Percentiles rank a stretch among this genome's conserved stretches.
These are phyloP conservation scores for Laticauda colubrina DNA, from an alignment of 2,113 vertebrate genomes.

Conservation along the genomic window DNA sequence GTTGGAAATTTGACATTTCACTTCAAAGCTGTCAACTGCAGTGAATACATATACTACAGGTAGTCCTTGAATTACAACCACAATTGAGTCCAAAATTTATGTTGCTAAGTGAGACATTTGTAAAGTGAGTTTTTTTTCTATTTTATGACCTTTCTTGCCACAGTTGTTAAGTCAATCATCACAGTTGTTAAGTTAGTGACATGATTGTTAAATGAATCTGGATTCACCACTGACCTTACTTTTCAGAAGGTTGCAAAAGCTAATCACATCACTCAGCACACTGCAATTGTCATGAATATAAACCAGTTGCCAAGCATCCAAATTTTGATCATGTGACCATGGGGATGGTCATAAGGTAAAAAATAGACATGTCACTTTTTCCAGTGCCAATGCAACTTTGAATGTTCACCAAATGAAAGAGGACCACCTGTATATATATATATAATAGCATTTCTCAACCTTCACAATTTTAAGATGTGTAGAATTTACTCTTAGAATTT, in stretches of 20 bases:
- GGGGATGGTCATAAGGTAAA: neutral
- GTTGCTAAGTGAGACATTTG: neutral
- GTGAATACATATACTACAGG: neutral
- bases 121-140: neutral
- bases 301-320: neutral
- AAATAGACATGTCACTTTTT: neutral
- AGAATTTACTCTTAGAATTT: neutral
- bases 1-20: constrained; percentile 51
- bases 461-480: neutral
- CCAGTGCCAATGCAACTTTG: neutral
- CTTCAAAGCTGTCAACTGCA: constrained; percentile 39
- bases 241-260: neutral
- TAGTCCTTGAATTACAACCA: neutral
- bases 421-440: neutral
- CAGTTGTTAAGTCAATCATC: neutral
- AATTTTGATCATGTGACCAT: neutral
- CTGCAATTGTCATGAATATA: neutral
- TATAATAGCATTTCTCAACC: neutral
- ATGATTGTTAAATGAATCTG: neutral
- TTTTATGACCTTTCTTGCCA: neutral
- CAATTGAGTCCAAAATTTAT: neutral
- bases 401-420: neutral
- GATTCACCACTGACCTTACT: neutral
- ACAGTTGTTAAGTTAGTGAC: neutral
- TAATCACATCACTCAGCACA: neutral